Conservation (phyloP, 2,113 vertebrate genomes). For the Pontoporia blainvillei region DNA sequence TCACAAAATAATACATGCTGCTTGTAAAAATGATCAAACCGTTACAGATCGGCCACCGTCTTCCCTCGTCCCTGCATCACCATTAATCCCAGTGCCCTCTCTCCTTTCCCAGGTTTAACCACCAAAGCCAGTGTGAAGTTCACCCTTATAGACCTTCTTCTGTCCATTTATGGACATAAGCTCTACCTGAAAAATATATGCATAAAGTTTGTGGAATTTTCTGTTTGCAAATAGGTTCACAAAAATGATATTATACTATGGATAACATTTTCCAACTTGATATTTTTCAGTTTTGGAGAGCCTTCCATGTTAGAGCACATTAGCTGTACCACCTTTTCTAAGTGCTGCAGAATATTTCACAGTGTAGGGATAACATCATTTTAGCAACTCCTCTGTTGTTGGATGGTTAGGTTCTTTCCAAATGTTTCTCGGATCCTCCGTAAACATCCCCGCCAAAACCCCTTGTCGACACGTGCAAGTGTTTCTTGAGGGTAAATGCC, state of each 20-base stretch:
- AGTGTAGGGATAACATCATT: neutral
- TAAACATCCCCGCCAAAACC: neutral
- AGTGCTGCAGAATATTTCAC: neutral
- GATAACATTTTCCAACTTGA: neutral
- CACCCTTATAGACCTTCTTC: neutral
- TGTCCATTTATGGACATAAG: neutral
- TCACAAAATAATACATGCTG: neutral
- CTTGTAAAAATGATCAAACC: neutral
- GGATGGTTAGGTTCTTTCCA: neutral
- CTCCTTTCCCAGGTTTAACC: neutral
- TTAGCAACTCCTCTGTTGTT: neutral
- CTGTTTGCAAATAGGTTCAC: neutral
- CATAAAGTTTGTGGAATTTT: neutral
- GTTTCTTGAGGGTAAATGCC: neutral
- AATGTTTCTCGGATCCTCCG: neutral
- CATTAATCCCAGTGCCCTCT: neutral
- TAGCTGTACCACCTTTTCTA: neutral
- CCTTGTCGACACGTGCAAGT: rapidly evolving
- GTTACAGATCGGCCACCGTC: neutral
- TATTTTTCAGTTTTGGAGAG: neutral
- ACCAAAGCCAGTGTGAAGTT: neutral
- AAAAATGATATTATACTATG: neutral
- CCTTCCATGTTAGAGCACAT: neutral
- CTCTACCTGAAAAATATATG: neutral
- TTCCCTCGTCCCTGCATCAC: neutral